Base-by-base conservation (phyloP, 2,888 invertebrate genomes). In the Parnassius glacialis region DNA sequence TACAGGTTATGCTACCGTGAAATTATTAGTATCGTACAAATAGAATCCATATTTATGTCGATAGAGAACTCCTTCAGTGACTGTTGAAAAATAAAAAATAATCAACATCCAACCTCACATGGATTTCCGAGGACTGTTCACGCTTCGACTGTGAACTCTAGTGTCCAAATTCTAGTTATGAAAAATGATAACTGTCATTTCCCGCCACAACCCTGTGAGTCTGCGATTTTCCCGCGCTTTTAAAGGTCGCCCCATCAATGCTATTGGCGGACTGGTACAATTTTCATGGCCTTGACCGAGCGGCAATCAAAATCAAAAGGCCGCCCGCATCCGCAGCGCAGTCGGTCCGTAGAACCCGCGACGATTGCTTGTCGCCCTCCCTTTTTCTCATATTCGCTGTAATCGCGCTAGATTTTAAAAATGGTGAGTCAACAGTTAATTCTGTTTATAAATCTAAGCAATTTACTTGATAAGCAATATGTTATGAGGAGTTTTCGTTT, bases 271-370 rank as follows among this genome's bases (percentile, higher is more conserved):
- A 67, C 78, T 90, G 90, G 86, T 90, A 88, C 84, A 85, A 78
- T 90, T 89, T 84, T 78, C 80, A 62, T 70, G 86, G 66, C 90
- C 90, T 90, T 89, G 91, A 89, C 89, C 90, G 81, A 68, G 53
- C 62, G 67, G 62, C 66, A 75, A 67, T 57, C 67, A 60, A 67
- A 67, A 13, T 62, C 34, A 67, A 57, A 67, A 67, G 16, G 16
- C 16, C 16, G 16, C 68, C 88, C 83, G 7, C 34, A 16, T 1
- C 7, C 34, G 34, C 34, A 34, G 34, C 34, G 85, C 89, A 90
- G 90, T 90, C 73, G 74, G 70, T 73, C 86, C 80, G 84, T 83
- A 80, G 75, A 73, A 73, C 79, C 77, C 75, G 84, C 71, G 74
- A 65, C 45, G 74, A 45, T 64, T 68, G 68, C 72, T 80, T 70